phyloP scores from a whole-genome alignment of 2,113 vertebrate species.

The Heteronetta atricapilla region DNA sequence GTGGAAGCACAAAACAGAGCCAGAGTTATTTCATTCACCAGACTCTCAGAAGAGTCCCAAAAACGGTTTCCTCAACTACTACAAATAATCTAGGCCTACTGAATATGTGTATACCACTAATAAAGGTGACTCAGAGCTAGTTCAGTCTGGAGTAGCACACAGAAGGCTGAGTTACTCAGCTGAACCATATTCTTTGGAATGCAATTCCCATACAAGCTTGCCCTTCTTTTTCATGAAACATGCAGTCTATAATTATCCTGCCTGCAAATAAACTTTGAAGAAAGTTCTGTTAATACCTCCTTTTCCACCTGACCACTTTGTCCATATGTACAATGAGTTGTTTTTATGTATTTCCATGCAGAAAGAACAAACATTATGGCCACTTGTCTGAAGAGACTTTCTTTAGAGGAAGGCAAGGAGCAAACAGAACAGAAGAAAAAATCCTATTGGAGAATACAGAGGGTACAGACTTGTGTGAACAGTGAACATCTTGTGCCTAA shows the following conservation, averaged over 20 bases:
- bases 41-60: accelerated
- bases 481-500: background rate
- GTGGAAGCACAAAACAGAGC: background rate
- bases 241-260: background rate
- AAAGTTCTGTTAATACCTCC: background rate
- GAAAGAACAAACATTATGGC: background rate
- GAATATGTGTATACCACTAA: background rate
- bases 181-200: background rate
- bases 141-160: background rate
- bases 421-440: background rate
- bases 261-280: background rate
- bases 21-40: accelerated
- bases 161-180: background rate
- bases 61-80: background rate
- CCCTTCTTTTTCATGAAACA: background rate
- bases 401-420: background rate
- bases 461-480: accelerated
- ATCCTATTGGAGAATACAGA: background rate
- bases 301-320: background rate
- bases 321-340: background rate
- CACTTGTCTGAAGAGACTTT: background rate
- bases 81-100: background rate
- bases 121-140: no score
- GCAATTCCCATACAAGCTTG: background rate
- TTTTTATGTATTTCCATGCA: background rate